Conservation (phyloP, 2,113 vertebrate species). For the Raja brachyura region DNA sequence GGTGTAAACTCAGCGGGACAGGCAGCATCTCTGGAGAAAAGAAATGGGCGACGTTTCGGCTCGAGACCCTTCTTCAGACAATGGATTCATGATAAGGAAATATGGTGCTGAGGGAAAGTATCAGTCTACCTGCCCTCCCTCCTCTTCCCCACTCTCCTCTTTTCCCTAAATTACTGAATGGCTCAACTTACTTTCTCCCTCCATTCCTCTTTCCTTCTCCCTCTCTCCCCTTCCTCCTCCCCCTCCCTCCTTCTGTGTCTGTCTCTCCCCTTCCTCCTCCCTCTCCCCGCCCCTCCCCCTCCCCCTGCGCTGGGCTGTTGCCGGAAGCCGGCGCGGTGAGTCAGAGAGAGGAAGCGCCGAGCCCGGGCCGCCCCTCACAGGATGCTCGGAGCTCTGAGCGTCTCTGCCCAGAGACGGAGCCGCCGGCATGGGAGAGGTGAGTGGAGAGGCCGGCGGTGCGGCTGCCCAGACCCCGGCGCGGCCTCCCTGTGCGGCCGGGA, state of each 20-base stretch:
- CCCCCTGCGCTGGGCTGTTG: conserved; percentile 39
- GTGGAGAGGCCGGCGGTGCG: conserved; percentile 41
- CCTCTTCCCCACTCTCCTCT: no score
- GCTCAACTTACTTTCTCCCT: not conserved
- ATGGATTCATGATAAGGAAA: no score
- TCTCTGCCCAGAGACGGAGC: conserved; percentile 42
- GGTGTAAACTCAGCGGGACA: no score
- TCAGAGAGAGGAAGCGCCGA: conserved; percentile 39
- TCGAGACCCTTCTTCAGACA: no score
- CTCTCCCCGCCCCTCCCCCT: conserved; percentile 26
- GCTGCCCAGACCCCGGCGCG: not conserved
- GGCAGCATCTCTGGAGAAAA: no score
- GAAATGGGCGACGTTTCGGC: no score
- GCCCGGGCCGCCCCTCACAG: conserved; percentile 45
- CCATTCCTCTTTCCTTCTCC: conserved; percentile 32
- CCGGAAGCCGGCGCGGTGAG: not conserved
- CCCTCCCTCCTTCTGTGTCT: no score
- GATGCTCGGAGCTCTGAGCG: conserved; percentile 47
- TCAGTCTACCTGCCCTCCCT: no score
- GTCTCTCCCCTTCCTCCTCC: no score
- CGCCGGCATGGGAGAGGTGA: conserved; percentile 43
- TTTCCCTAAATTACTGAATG: not conserved
- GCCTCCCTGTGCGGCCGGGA: no score
- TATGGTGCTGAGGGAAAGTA: no score
- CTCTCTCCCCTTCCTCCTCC: conserved; percentile 7